Evolutionary conservation across 2,888 invertebrate genomes (phyloP), one percentile per base, ranked within the genome.

Genomic region (Nemurella pictetii): DNA sequence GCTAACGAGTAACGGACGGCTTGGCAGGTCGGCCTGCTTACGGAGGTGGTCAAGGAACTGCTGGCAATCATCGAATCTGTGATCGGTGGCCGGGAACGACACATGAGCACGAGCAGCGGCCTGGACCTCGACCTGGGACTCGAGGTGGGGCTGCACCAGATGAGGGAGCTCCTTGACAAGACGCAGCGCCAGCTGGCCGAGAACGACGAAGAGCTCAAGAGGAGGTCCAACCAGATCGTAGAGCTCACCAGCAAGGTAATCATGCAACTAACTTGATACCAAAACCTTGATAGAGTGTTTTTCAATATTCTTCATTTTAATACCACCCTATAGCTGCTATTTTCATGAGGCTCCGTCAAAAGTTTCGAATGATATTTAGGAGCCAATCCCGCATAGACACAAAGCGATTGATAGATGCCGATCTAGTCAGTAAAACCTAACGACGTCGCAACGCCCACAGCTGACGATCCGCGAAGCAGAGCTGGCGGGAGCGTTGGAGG

Each of bases 201-300:
- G 87, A 92, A 95, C 84, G 96, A 95, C 88, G 93, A 96, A 29
- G 96, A 97, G 91, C 93, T 97, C 81, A 95, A 95, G 88, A 94
- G 95, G 89, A 94, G 96, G 89, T 94, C 95, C 85, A 96, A 96
- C 86, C 91, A 95, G 84, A 94, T 97, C 84, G 94, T 95, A 89
- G 95, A 96, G 87, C 92, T 96, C 86, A 95, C 95, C 87, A 95
- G 95, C 88, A 96, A 96, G 92, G 94, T 96, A 88, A 91, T n/a
- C n/a, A n/a, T n/a, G n/a, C n/a, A n/a, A n/a, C n/a, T n/a, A n/a
- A n/a, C n/a, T n/a, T n/a, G n/a, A n/a, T n/a, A n/a, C n/a, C n/a
- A n/a, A n/a, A n/a, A n/a, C n/a, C n/a, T n/a, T n/a, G n/a, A n/a
- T n/a, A n/a, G n/a, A n/a, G n/a, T n/a, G n/a, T n/a, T n/a, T n/a